Base-by-base conservation (phyloP, 1,140 invertebrate species). In the Pachyrhynchus sulphureomaculatus region DNA sequence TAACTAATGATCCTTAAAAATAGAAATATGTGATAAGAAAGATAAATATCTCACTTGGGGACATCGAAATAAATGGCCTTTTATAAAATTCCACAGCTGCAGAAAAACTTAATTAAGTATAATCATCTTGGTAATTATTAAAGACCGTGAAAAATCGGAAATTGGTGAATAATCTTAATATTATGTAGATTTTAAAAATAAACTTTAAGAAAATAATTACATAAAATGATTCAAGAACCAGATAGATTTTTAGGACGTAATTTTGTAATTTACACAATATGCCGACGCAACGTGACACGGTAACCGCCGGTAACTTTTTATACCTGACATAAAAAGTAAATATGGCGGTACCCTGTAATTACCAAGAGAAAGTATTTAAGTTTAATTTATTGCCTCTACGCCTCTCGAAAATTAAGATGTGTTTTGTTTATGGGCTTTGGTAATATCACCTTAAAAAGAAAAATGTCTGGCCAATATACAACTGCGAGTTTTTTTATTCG, bases 371-470 rank as follows among this genome's bases (percentile, higher is more conserved):
- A 52, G 49, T 52, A 52, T 52, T 52, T 52, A 52, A 20, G 33
- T 52, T 52, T 52, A 52, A 52, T 52, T 52, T 52, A 52, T 52
- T 37, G 49, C 33, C 34, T 37, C 49, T 52, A 52, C 49, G 49
- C 49, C 49, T 26, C 49, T 52, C 17, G 10, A 23, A 52, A 24
- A 52, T 52, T 52, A 37, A 52, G 49, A 36, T 52, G 49, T 52
- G 45, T 45, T 18, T 41, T 41, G 26, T 29, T 29, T 29, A 29
- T 29, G 26, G 5, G 26, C 26, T n/a, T n/a, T n/a, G n/a, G n/a
- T n/a, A n/a, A n/a, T n/a, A n/a, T n/a, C n/a, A 29, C 26, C 12
- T 29, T 6, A 29, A 29, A 29, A 2, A 1, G 5, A 29, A 29
- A 29, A 29, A 29, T 29, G 26, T 10, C 6, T 29, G 5, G 26